Base-by-base conservation (phyloP, 2,888 invertebrate genomes). In the Pteria penguin region DNA sequence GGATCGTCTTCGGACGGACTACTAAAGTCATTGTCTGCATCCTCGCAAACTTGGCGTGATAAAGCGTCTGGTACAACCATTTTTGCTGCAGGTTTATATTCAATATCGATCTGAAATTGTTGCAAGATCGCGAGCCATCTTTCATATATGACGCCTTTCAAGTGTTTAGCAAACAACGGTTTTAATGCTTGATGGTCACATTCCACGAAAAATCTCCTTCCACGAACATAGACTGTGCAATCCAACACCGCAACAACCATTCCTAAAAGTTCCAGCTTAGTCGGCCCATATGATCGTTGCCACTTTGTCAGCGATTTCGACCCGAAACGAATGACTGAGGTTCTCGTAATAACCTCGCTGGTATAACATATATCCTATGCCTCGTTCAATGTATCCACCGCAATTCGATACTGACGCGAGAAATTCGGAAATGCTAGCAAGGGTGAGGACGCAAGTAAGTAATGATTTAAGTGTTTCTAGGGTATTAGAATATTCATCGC, bases 281-380 rank as follows among this genome's bases (percentile, higher is more conserved):
- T 74, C 4, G 75, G 31, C 33, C 70, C 71, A 52, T 66, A 62
- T 36, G 36, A 60, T 54, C 26, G 32, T 27, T 67, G 77, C 65
- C 67, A 72, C 55, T 31, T 68, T 29, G 52, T 33, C 2, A 78
- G 54, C 2, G 61, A 36, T 54, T 75, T 75, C 18, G 75, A 78
- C 14, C 72, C 78, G 72, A 78, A 78, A 5, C 72, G 33, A 4
- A 78, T 66, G 2, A 78, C 75, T 29, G 11, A 14, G 4, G 11
- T 26, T 29, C 1, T 29, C 27, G 24, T 70, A 60, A 36, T 27
- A 26, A 3, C 36, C 60, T 24, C 54, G 74, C 61, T 78, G 74
- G 36, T 67, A 75, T 29, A 78, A 45, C 75, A 78, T 67, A 61
- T 78, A 76, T 26, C 80, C 80, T 24, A 76, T 79, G 2, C 83